Evolutionary conservation across 1,140 invertebrate species (phyloP).

Genomic region (Nomia melanderi): DNA sequence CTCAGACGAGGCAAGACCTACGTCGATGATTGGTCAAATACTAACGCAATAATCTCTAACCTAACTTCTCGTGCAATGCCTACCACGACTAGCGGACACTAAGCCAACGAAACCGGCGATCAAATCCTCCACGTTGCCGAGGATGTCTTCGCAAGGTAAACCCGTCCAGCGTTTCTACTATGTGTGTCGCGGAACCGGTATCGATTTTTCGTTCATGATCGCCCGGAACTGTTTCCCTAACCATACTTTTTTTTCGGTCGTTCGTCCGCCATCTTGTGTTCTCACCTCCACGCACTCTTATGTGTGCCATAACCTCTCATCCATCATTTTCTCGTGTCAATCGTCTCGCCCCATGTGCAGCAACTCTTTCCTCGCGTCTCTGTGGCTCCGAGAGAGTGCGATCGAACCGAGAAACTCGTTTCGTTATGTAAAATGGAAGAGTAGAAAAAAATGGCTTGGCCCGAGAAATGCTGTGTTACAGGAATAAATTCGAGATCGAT

Average conservation of each 20-base stretch:
- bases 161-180: constrained; percentile 45
- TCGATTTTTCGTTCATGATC: too few species aligned
- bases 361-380: too few species aligned
- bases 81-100: constrained; percentile 88
- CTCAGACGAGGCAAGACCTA: neutral
- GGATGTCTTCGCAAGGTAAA: constrained; percentile 96
- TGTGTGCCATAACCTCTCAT: neutral
- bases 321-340: neutral
- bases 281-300: neutral
- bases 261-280: constrained; percentile 22
- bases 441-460: too few species aligned
- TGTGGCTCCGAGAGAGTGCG: neutral
- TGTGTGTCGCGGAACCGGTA: constrained; percentile 48
- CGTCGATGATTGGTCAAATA: constrained; percentile 25
- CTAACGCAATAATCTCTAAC: constrained; percentile 73
- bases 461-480: neutral
- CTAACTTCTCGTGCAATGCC: constrained; percentile 77
- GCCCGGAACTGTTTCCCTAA: neutral
- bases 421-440: neutral
- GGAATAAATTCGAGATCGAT: neutral
- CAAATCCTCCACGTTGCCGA: constrained; percentile 95
- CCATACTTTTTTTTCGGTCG: constrained; percentile 13
- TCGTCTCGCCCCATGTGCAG: too few species aligned
- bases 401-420: neutral
- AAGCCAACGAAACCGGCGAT: constrained; percentile 97